Percentiles rank a stretch among this genome's conserved stretches.
These are phyloP conservation scores for Anser cygnoides DNA, from an alignment of 2,113 vertebrate genomes.

Conservation along the genomic window DNA sequence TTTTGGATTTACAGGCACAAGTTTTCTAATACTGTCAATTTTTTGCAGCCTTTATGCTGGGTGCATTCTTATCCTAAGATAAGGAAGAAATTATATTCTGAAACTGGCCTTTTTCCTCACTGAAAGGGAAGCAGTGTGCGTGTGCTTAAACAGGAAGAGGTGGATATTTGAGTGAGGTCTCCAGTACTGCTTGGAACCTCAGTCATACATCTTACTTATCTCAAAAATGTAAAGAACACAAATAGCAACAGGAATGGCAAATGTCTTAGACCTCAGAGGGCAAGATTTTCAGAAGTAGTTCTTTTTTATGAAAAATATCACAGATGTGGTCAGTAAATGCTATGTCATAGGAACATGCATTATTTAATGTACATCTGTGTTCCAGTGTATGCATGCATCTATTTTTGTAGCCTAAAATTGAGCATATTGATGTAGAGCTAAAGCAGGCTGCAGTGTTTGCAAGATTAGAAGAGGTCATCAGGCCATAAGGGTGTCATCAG, in stretches of 20 bases:
- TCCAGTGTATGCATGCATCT: neutral
- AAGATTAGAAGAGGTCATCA: slow-evolving; percentile 14
- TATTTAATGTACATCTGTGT: neutral
- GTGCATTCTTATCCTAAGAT: neutral
- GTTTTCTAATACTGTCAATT: neutral
- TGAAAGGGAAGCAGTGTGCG: neutral
- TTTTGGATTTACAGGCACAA: neutral
- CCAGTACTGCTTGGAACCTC: neutral
- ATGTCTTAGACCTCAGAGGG: neutral
- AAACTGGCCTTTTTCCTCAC: neutral
- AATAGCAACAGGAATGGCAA: neutral
- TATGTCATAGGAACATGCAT: neutral
- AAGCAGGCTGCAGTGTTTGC: neutral
- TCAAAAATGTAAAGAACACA: neutral
- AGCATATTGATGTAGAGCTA: neutral
- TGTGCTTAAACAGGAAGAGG: neutral
- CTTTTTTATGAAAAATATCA: neutral
- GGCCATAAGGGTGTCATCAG: neutral
- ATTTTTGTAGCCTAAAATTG: neutral
- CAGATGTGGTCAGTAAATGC: neutral
- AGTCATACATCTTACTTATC: neutral
- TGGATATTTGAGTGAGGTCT: neutral
- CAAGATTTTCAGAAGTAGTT: neutral
- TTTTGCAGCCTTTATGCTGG: neutral
- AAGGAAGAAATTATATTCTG: neutral